Evolutionary conservation across 2,888 invertebrate genomes (phyloP).

Genomic region (Scrobipalpa costella): DNA sequence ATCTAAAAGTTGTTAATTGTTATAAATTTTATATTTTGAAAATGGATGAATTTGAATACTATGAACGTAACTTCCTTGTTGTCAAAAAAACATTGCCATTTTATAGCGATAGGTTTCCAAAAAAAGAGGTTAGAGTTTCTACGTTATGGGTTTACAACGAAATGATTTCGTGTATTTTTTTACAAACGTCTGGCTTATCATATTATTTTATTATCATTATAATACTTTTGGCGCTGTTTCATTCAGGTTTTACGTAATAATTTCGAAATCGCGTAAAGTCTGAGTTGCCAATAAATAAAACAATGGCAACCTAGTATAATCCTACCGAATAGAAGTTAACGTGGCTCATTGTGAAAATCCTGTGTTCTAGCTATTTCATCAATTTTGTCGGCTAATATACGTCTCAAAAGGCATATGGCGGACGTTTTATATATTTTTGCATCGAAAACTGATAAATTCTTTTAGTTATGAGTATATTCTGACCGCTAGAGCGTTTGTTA

Average conservation of each 20-base stretch:
- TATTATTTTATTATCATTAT: not conserved
- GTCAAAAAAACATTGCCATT: not conserved
- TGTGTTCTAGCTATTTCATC: slow-evolving; percentile 31
- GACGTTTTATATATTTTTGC: slow-evolving; percentile 82
- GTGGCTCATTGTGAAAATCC: slow-evolving; percentile 28
- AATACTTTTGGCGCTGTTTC: too few relatives aligned
- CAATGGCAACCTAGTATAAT: slow-evolving; percentile 71
- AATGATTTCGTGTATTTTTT: not conserved
- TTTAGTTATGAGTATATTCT: slow-evolving; percentile 81
- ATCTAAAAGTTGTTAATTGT: too few relatives aligned
- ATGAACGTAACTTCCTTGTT: not conserved
- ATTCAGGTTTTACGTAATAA: too few relatives aligned
- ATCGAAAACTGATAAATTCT: slow-evolving; percentile 81
- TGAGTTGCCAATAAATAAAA: slow-evolving; percentile 47
- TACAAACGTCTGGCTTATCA: too few relatives aligned
- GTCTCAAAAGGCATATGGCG: slow-evolving; percentile 82
- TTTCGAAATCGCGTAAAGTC: not conserved
- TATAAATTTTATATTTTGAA: too few relatives aligned
- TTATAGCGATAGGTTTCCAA: not conserved
- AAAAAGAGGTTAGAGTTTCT: not conserved
- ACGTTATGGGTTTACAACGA: not conserved
- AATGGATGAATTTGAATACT: not conserved
- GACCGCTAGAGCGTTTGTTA: slow-evolving; percentile 79
- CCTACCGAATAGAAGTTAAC: slow-evolving; percentile 47
- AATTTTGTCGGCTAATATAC: slow-evolving; percentile 59